Conservation (phyloP, 37 sponge, comb jelly and placozoan species). For the Geodia barretti region DNA sequence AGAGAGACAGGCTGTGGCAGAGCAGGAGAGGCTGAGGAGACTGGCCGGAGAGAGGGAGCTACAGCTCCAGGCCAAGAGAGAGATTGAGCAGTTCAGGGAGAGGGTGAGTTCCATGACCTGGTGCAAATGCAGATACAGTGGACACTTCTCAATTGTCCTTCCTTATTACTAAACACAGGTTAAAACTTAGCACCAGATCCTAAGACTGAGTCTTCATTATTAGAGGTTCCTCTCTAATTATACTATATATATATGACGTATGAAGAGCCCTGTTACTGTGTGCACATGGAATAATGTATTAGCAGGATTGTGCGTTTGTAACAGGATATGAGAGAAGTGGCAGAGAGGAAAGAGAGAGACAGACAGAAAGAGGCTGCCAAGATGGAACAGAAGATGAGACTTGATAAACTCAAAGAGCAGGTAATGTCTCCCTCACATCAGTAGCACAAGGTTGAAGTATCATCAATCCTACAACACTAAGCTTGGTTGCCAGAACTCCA, state of each 20-base stretch:
- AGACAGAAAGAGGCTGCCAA: slow-evolving; percentile 23
- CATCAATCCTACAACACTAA: neutral
- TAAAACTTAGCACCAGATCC: neutral
- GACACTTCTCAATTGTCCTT: neutral
- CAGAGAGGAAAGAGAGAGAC: slow-evolving; percentile 36
- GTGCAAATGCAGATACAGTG: neutral
- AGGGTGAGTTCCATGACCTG: slow-evolving; percentile 47
- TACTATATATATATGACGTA: no score
- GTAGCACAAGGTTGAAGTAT: no score
- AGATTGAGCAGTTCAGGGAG: slow-evolving; percentile 65
- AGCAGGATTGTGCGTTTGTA: neutral
- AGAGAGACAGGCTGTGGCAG: slow-evolving; percentile 21
- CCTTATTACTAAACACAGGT: neutral
- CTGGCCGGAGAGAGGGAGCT: slow-evolving; percentile 29
- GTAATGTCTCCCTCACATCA: slow-evolving; percentile 7
- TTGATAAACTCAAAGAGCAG: slow-evolving; percentile 57
- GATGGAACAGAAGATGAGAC: slow-evolving; percentile 30
- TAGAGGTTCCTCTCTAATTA: neutral
- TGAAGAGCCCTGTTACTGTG: neutral
- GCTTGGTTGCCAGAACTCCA: no score
- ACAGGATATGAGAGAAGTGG: slow-evolving; percentile 40
- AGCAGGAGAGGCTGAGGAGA: slow-evolving; percentile 17
- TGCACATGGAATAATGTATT: neutral
- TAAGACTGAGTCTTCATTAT: neutral
- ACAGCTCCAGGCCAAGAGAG: slow-evolving; percentile 55